phyloP scores from a whole-genome alignment of 1,140 invertebrate species.

The fruit fly (Drosophila melanogaster) region Release_6_plus_ISO1_MT NT_037436.4:6027501-6028000 shows the following conservation, averaged over 20 bases:
- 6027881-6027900: constrained; percentile 23
- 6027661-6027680: constrained; percentile 57
- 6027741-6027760: constrained; percentile 65
- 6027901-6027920: constrained; percentile 59
- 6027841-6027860: constrained; percentile 38
- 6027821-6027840: constrained; percentile 14
- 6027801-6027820: constrained; percentile 16
- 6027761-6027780: constrained; percentile 32
- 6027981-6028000: constrained; percentile 68
- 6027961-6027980: constrained; percentile 71
- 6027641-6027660: constrained; percentile 30
- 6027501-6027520: constrained; percentile 71
- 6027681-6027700: constrained; percentile 48
- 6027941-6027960: constrained; percentile 59
- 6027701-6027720: constrained; percentile 70
- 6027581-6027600: constrained; percentile 39
- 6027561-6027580: constrained; percentile 40
- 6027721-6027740: constrained; percentile 73
- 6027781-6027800: constrained; percentile 39
- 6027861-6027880: constrained; percentile 46
- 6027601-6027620: constrained; percentile 69
- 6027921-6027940: constrained; percentile 37
- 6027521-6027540: constrained; percentile 59
- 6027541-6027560: constrained; percentile 31
- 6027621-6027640: constrained; percentile 82